A percentile compares a stretch with the other conserved stretches of the same genome.
Evolutionary conservation across 1,140 invertebrate species (phyloP).

Genomic region (Musca domestica): DNA sequence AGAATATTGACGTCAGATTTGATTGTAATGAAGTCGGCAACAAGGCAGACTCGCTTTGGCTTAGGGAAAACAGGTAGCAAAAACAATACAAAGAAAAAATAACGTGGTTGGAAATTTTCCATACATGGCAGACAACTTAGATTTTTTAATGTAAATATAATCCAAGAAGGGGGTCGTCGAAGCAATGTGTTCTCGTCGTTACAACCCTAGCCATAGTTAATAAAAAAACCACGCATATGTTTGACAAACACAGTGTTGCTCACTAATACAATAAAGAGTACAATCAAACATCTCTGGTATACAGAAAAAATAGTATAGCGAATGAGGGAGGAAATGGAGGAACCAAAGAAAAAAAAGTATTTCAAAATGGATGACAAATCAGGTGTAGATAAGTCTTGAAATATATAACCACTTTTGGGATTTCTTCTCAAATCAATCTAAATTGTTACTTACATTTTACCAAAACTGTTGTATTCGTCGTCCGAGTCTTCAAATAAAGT

Average conservation of each 20-base stretch:
- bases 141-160: too few species aligned
- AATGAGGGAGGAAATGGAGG: too few species aligned
- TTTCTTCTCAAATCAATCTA: background rate
- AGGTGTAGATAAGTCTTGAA: background rate
- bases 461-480: slow-evolving; percentile 22
- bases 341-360: background rate
- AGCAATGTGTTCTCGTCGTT: too few species aligned
- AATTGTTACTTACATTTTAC: slow-evolving; percentile 27
- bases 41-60: background rate
- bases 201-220: too few species aligned
- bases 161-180: too few species aligned
- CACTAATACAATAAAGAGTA: too few species aligned
- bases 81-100: background rate
- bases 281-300: background rate
- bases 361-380: slow-evolving; percentile 7
- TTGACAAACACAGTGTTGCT: too few species aligned
- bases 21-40: too few species aligned
- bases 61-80: background rate
- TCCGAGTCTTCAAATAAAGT: slow-evolving; percentile 27
- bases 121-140: too few species aligned
- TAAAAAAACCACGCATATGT: too few species aligned
- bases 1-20: too few species aligned
- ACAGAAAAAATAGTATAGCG: background rate
- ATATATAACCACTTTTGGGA: background rate
- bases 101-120: background rate